Conservation (phyloP, 2,113 vertebrate species). For the Tragelaphus strepsiceros region DNA sequence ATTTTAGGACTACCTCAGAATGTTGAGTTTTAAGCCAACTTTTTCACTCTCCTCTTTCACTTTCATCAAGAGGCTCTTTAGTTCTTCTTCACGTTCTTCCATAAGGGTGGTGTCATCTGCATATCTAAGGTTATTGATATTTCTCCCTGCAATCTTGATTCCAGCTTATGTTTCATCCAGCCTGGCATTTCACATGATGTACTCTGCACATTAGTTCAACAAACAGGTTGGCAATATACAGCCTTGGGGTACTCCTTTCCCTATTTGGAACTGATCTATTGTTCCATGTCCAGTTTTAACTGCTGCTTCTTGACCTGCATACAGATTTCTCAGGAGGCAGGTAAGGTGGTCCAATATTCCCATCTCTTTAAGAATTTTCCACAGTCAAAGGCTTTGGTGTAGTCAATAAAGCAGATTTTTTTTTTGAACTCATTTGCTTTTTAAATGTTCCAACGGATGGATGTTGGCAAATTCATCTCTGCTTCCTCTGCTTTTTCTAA, state of each 20-base stretch:
- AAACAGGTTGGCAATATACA: neutral
- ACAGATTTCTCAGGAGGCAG: neutral
- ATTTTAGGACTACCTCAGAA: neutral
- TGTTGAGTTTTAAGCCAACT: neutral
- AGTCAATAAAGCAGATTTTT: neutral
- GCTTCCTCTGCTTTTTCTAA: neutral
- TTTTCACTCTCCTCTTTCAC: neutral
- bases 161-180: no score
- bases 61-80: neutral
- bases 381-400: neutral
- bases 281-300: neutral
- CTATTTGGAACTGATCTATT: neutral
- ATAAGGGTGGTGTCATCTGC: neutral
- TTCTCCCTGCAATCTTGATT: neutral
- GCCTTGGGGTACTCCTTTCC: neutral
- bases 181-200: neutral
- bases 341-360: neutral
- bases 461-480: neutral
- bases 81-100: neutral
- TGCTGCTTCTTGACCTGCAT: neutral
- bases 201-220: neutral
- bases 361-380: neutral
- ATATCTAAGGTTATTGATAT: neutral
- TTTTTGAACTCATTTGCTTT: neutral
- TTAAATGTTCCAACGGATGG: rapidly evolving